Evolutionary conservation across 92 coral and sea anemone species (phyloP), one percentile per base, ranked within the genome.

Genomic region (Actinernus sp.): DNA sequence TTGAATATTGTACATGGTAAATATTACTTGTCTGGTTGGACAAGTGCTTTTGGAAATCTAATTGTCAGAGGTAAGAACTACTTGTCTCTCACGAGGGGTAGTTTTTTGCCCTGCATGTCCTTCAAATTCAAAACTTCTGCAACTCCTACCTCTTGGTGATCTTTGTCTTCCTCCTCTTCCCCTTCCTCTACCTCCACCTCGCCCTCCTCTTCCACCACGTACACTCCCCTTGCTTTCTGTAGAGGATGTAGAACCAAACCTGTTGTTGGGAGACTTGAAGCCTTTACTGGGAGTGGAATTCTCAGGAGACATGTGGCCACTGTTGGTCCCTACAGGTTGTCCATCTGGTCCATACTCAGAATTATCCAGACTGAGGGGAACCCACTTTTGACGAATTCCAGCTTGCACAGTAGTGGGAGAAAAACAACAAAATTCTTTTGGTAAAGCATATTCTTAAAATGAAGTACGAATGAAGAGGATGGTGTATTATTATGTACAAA

Each of bases 161-260:
- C 98, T 84, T 43, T 64, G 87, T 23, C 98, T 86, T 25, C 98
- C 84, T 19, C 97, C 97, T 50, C 98, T 93, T 12, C 98, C 81
- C 32, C 97, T 74, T 21, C 98, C 98, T 18, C 98, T 67, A 8
- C 86, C 88, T 25, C 97, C 88, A n/a, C 98, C 91, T n/a, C 98
- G 82, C 19, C 87, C 87, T 22, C 98, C 83, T 29, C 94, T 57
- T 1, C 98, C 94, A 27, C 98, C 91, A 17, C 88, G 71, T 17
- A 68, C 53, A 61, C 84, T 88, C 22, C 74, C 34, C 26, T 82
- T 71, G 51, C 78, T 41, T 34, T 67, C 69, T 14, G 75, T 34
- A 19, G 90, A 73, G 20, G 82, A 64, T 17, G 86, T 70, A 5
- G 97, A 72, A 22, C 88, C 84, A 61, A 86, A 86, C 52, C 89